Conservation (phyloP, 2,888 invertebrate genomes). For the Dendrolimus pini region DNA sequence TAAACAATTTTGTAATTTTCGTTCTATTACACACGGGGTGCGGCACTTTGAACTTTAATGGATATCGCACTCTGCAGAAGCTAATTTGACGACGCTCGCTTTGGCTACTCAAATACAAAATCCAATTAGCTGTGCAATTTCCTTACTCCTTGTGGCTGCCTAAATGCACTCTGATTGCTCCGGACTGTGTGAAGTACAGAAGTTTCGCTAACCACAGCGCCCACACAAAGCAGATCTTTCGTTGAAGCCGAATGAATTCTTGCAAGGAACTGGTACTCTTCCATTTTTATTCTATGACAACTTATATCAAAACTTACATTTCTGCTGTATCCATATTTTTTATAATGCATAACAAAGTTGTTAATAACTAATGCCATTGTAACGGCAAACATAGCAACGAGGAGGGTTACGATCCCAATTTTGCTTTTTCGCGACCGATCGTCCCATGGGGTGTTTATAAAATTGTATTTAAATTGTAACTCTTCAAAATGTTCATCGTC, state of each 20-base stretch:
- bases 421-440: slow-evolving; percentile 49
- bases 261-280: slow-evolving; percentile 44
- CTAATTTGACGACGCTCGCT: background rate
- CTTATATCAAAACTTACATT: slow-evolving; percentile 25
- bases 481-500: slow-evolving; percentile 25
- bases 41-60: too few species aligned
- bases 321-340: slow-evolving; percentile 17
- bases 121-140: background rate
- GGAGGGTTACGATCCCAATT: slow-evolving; percentile 38
- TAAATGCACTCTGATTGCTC: slow-evolving; percentile 42
- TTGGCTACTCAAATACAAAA: background rate
- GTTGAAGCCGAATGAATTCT: slow-evolving; percentile 46
- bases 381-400: slow-evolving; percentile 39
- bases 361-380: slow-evolving; percentile 39
- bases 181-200: slow-evolving; percentile 45
- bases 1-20: too few species aligned
- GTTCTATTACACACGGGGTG: too few species aligned
- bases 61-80: background rate
- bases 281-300: slow-evolving; percentile 45
- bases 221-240: slow-evolving; percentile 50
- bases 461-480: slow-evolving; percentile 44
- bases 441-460: slow-evolving; percentile 57
- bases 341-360: slow-evolving; percentile 47
- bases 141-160: slow-evolving; percentile 46
- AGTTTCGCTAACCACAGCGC: slow-evolving; percentile 43